Conservation (phyloP, 2,888 invertebrate genomes). For the Druceiella hillmani region DNA sequence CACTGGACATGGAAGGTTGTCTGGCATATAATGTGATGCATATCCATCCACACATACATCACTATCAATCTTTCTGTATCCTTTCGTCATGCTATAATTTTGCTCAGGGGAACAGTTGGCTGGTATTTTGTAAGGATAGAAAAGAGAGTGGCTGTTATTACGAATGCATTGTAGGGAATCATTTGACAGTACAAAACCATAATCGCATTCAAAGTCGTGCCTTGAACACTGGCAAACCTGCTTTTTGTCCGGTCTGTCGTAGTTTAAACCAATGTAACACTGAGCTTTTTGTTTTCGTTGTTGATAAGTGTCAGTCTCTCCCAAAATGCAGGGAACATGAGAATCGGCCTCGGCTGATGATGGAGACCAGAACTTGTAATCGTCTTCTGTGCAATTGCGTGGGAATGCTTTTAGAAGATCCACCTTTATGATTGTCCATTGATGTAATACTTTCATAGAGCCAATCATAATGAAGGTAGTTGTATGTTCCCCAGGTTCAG, state of each 20-base stretch:
- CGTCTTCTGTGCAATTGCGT: conserved; percentile 60
- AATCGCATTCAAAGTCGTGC: conserved; percentile 83
- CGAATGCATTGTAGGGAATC: conserved; percentile 65
- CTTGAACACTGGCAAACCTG: conserved; percentile 74
- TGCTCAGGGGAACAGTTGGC: conserved; percentile 61
- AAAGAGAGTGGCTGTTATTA: conserved; percentile 51
- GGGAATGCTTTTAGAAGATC: conserved; percentile 52
- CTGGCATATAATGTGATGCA: conserved; percentile 65
- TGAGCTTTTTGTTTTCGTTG: conserved; percentile 66
- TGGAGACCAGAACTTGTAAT: conserved; percentile 88
- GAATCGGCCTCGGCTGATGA: conserved; percentile 55
- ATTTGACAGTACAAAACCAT: conserved; percentile 62
- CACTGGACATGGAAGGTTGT: conserved; percentile 63
- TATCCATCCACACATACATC: conserved; percentile 74
- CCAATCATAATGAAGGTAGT: conserved; percentile 90
- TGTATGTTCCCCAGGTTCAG: conserved; percentile 91
- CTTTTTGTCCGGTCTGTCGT: conserved; percentile 61
- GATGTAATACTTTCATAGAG: conserved; percentile 68
- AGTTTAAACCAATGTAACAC: conserved; percentile 78
- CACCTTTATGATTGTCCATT: conserved; percentile 82
- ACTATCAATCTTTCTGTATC: conserved; percentile 79
- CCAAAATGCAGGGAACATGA: conserved; percentile 68
- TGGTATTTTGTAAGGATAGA: conserved; percentile 66
- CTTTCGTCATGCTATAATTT: conserved; percentile 76
- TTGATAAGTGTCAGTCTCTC: conserved; percentile 70